Conservation (phyloP, 1,140 invertebrate genomes). For the Eubasilissa regina region DNA sequence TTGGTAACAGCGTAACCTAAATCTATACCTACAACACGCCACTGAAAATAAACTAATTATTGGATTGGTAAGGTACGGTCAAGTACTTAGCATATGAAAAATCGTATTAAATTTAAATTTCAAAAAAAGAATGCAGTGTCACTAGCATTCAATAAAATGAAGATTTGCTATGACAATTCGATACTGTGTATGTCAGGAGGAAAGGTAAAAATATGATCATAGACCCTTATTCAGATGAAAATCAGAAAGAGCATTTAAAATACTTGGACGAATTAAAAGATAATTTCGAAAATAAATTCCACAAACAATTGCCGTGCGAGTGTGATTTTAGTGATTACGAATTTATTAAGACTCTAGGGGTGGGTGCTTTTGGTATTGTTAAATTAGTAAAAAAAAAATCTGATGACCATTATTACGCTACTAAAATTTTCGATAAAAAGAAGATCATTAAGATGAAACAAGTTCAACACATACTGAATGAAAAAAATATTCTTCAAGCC, state of each 20-base stretch:
- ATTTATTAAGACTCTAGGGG: conserved; percentile 78
- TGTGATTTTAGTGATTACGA: conserved; percentile 63
- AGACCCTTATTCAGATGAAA: conserved; percentile 30
- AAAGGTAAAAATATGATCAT: conserved; percentile 72
- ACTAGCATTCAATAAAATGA: no score
- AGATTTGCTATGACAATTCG: no score
- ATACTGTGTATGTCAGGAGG: no score
- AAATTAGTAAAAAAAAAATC: conserved; percentile 83
- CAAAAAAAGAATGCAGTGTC: no score
- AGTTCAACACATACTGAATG: conserved; percentile 87
- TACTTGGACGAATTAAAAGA: conserved; percentile 62
- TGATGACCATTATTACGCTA: conserved; percentile 82
- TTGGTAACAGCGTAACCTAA: no score
- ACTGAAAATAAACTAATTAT: no score
- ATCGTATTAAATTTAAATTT: no score
- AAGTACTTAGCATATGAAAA: no score
- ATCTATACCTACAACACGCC: no score
- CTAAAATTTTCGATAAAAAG: conserved; percentile 93
- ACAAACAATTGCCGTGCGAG: conserved; percentile 61
- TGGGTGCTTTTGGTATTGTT: conserved; percentile 92
- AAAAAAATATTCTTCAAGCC: conserved; percentile 87
- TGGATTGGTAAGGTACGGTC: no score
- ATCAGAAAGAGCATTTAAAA: conserved; percentile 30
- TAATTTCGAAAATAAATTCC: conserved; percentile 66
- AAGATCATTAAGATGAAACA: conserved; percentile 90